phyloP scores from a whole-genome alignment of 2,797 vertebrate species.

The Lepidocolaptes lacrymiger region DNA sequence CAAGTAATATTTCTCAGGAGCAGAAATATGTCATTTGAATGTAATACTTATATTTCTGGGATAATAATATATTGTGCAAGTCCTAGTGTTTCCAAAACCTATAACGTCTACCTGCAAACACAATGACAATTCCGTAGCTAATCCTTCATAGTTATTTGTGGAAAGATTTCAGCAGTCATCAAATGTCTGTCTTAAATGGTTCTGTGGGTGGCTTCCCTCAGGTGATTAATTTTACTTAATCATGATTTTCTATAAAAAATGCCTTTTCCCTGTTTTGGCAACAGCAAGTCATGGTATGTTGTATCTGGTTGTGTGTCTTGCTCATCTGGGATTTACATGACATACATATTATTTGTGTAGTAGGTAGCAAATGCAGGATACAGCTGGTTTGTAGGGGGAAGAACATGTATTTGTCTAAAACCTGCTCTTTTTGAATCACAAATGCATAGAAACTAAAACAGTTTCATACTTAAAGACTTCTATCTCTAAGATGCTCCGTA shows the following conservation, averaged over 20 bases:
- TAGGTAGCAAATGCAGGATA: not conserved
- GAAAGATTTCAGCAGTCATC: not conserved
- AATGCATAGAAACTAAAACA: not conserved
- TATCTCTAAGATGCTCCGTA: not conserved
- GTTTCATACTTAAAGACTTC: not conserved
- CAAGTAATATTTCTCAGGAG: not conserved
- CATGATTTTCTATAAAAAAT: not conserved
- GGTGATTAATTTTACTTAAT: not conserved
- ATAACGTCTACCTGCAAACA: not conserved
- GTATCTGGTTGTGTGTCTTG: not conserved
- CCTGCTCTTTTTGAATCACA: not conserved
- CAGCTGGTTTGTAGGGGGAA: not conserved
- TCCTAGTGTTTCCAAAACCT: not conserved
- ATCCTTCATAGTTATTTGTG: not conserved
- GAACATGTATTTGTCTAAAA: not conserved
- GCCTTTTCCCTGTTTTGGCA: not conserved
- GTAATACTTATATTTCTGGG: not conserved
- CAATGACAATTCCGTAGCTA: not conserved
- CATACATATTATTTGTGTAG: rapidly evolving
- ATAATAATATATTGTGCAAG: not conserved
- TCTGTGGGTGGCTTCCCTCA: not conserved
- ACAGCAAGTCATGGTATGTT: not conserved
- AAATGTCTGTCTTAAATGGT: not conserved
- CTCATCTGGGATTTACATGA: not conserved
- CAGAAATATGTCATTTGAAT: not conserved